These are phyloP conservation scores for Meiosimyza decipiens DNA, from an alignment of 2,888 invertebrate genomes.

Conservation along the genomic window DNA sequence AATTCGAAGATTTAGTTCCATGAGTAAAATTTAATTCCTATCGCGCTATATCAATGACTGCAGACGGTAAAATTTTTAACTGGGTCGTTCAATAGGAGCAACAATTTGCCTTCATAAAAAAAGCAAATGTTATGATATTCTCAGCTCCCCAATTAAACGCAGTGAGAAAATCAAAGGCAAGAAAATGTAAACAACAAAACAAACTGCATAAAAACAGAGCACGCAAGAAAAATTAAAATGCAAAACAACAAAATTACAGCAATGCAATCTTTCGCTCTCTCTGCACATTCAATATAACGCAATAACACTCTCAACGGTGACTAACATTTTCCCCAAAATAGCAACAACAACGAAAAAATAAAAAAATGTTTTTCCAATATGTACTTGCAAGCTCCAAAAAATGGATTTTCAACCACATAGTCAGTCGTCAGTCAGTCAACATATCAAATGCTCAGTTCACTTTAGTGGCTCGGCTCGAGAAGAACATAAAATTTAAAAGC, in stretches of 20 bases:
- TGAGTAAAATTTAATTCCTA: too few relatives aligned
- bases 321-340: not conserved
- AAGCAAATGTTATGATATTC: too few relatives aligned
- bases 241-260: not conserved
- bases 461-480: conserved; percentile 53
- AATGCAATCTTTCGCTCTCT: too few relatives aligned
- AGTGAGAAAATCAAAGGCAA: not conserved
- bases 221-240: not conserved
- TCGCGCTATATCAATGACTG: too few relatives aligned
- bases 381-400: conserved; percentile 13
- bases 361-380: conserved; percentile 28
- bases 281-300: not conserved
- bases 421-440: conserved; percentile 12
- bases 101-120: too few relatives aligned
- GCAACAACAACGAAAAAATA: not conserved
- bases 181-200: conserved; percentile 7
- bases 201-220: conserved; percentile 10
- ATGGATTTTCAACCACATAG: conserved; percentile 16
- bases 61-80: too few relatives aligned
- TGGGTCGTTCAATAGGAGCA: too few relatives aligned
- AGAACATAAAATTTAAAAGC: conserved; percentile 44
- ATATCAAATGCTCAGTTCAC: conserved; percentile 47
- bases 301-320: not conserved
- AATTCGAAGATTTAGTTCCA: too few relatives aligned
- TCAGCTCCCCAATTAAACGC: not conserved